Conservation (phyloP, 2,888 invertebrate species). For the Axea sp. region DNA sequence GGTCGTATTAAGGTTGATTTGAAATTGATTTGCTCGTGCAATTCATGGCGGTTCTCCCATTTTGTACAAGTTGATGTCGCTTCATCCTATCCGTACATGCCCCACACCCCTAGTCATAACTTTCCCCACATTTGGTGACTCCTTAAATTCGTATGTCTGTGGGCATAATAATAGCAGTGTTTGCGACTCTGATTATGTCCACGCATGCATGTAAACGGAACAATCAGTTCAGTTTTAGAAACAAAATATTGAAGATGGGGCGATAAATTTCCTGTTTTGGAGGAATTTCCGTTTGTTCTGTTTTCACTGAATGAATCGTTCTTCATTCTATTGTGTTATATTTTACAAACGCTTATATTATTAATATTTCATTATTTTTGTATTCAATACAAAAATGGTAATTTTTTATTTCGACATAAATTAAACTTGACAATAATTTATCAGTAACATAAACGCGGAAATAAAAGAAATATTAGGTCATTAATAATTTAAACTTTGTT, state of each 20-base stretch:
- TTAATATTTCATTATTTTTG: too few relatives aligned
- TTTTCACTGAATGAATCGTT: too few relatives aligned
- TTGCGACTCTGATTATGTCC: conserved; percentile 43
- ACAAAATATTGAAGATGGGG: conserved; percentile 36
- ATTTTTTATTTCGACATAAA: too few relatives aligned
- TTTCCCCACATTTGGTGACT: conserved; percentile 47
- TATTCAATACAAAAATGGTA: too few relatives aligned
- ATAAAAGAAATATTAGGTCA: background rate
- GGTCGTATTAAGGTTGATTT: too few relatives aligned
- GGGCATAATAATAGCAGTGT: conserved; percentile 44
- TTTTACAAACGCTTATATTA: too few relatives aligned
- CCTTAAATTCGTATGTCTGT: conserved; percentile 54
- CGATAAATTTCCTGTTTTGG: conserved; percentile 36
- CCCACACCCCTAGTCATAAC: conserved; percentile 46
- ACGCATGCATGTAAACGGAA: conserved; percentile 49
- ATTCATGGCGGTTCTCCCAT: conserved; percentile 17
- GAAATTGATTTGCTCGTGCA: conserved; percentile 28
- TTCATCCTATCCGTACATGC: conserved; percentile 21
- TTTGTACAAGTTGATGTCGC: conserved; percentile 25
- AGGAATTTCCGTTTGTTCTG: conserved; percentile 13
- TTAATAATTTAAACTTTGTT: conserved; percentile 17
- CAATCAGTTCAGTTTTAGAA: conserved; percentile 38
- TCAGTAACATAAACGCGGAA: too few relatives aligned
- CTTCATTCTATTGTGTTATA: too few relatives aligned
- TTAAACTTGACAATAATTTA: too few relatives aligned